Conservation (phyloP, 2,797 vertebrate species). For the Perodicticus potto region DNA sequence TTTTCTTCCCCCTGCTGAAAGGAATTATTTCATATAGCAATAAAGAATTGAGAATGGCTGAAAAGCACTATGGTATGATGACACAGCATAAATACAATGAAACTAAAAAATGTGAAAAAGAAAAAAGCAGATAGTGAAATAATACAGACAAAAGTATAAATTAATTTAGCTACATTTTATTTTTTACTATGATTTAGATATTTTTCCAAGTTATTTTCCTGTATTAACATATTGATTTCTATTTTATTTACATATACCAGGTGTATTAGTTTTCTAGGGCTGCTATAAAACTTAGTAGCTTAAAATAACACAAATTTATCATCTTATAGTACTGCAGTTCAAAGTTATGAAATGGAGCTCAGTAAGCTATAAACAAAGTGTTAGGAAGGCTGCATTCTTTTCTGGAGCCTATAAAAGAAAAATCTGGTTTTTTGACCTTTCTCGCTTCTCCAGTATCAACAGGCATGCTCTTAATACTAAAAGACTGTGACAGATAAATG, state of each 20-base stretch:
- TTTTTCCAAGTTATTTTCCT: not conserved
- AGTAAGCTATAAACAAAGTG: not conserved
- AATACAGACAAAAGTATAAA: not conserved
- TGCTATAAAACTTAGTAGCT: not conserved
- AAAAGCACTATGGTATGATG: not conserved
- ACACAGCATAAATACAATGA: not conserved
- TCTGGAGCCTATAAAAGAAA: not conserved
- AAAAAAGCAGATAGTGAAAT: not conserved
- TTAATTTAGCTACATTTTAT: not conserved
- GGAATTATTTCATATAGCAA: not conserved
- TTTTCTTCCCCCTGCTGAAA: not conserved
- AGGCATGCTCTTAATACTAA: constrained; percentile 62
- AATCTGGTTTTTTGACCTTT: not conserved
- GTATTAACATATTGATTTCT: not conserved
- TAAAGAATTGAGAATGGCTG: not conserved
- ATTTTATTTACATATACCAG: not conserved
- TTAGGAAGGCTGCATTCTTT: not conserved
- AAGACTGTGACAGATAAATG: constrained; percentile 70
- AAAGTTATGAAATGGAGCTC: not conserved
- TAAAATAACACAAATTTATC: not conserved
- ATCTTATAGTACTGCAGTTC: not conserved
- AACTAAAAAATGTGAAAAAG: not conserved
- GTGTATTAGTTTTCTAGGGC: not conserved
- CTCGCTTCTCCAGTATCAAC: no score
- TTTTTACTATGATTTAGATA: not conserved